Conservation (phyloP, 2,113 vertebrate genomes). For the Dunckerocampus dactyliophorus region DNA sequence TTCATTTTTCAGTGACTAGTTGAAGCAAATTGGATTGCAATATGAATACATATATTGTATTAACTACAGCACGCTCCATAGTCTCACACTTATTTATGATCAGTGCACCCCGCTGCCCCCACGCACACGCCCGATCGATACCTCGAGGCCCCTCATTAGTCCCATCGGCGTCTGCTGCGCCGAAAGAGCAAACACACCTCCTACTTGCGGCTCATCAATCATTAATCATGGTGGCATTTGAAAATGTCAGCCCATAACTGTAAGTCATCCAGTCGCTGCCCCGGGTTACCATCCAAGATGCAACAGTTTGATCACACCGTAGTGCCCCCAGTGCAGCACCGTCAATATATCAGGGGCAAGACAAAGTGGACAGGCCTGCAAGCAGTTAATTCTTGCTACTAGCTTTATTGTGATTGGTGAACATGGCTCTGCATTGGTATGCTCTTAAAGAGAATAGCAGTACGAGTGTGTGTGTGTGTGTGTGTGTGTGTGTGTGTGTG, state of each 20-base stretch:
- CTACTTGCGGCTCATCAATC: slow-evolving; percentile 60
- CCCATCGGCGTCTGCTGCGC: not conserved
- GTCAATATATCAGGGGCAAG: no score
- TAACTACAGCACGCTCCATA: no score
- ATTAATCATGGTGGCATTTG: slow-evolving; percentile 55
- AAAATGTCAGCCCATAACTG: slow-evolving; percentile 49
- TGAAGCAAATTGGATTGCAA: no score
- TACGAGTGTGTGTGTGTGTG: slow-evolving; percentile 2
- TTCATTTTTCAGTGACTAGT: no score
- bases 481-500: not conserved
- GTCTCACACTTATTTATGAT: no score
- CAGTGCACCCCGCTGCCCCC: not conserved
- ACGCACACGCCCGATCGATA: no score
- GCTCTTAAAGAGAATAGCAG: slow-evolving; percentile 59
- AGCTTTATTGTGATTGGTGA: slow-evolving; percentile 65
- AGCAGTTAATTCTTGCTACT: not conserved
- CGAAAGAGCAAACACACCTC: slow-evolving; percentile 45
- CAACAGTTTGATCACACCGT: no score
- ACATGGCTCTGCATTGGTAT: slow-evolving; percentile 61
- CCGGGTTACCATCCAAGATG: slow-evolving; percentile 28
- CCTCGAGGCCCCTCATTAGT: not conserved
- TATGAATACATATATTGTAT: no score
- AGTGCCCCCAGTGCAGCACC: no score
- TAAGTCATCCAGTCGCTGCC: not conserved
- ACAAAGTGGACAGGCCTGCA: no score